phyloP scores from a whole-genome alignment of 2,888 invertebrate genomes.

The Yponomeuta cagnagella region DNA sequence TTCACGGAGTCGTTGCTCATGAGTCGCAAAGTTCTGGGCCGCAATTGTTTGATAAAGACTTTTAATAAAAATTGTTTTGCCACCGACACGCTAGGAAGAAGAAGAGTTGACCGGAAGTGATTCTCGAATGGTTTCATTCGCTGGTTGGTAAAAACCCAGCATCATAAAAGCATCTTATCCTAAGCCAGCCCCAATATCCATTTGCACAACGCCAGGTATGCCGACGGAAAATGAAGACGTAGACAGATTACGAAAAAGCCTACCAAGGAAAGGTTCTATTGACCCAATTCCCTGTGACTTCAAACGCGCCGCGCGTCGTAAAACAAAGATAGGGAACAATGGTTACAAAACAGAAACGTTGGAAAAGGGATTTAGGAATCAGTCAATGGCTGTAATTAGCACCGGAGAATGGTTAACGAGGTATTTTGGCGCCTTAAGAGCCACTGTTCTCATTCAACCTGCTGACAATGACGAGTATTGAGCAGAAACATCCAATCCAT shows the following conservation, averaged over 20 bases:
- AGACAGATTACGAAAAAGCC: conserved; percentile 3
- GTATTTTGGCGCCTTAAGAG: conserved; percentile 51
- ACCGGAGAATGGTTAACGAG: conserved; percentile 51
- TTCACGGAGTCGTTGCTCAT: no score
- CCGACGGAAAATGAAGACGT: neutral
- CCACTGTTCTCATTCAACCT: conserved; percentile 54
- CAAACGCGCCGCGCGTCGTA: conserved; percentile 10
- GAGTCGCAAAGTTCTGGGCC: no score
- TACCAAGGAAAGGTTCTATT: neutral
- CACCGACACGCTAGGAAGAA: no score
- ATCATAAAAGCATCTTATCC: neutral
- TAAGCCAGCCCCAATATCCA: neutral
- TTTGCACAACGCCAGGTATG: conserved; percentile 11
- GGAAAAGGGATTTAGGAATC: conserved; percentile 13
- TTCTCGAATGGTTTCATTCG: no score
- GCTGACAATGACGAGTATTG: conserved; percentile 29
- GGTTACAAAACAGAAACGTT: conserved; percentile 32
- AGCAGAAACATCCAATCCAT: neutral
- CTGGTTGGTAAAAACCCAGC: neutral
- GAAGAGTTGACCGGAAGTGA: no score
- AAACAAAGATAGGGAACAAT: conserved; percentile 25
- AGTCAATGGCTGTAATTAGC: conserved; percentile 27
- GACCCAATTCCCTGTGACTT: conserved; percentile 23
- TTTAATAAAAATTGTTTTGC: no score
- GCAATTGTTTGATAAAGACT: no score